Base-by-base conservation (phyloP, 23 tunicate species). In the Trididemnum clinides region DNA sequence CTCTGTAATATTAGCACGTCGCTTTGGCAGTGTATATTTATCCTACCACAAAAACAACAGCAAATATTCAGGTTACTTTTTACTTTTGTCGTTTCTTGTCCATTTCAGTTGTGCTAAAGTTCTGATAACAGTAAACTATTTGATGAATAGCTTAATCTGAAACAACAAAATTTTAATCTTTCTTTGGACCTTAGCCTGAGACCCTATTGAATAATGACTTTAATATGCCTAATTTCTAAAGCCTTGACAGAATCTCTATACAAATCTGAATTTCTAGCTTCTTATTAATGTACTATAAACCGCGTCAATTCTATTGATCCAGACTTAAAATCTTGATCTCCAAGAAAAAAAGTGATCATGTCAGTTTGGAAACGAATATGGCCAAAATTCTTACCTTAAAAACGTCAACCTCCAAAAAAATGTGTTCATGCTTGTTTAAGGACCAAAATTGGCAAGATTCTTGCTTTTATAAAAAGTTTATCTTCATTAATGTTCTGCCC, bases 191-290 rank as follows among this genome's bases (percentile, higher is more conserved):
- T 59, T 59, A 59, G 21, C 69, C 54, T 44, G 54, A 44, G 12
- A 44, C n/a, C 54, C 15, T 44, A 44, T 44, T 44, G 15, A 44
- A 44, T 44, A 44, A 44, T 44, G 15, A 7, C 15, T 44, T n/a
- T n/a, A n/a, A n/a, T 44, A 21, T 15, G 69, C 69, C 21, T 59
- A 59, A 59, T 59, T 59, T 59, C 26, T 59, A 21, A 21, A 59
- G 69, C 69, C 69, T 59, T 59, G 26, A 59, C 69, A 59, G 26
- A 59, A 59, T 59, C 27, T 4, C 27, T 5, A 21, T 59, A 59
- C 69, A 59, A 59, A 26, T 59, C 69, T 59, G 69, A 59, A 59
- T 59, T 59, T 59, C 69, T 59, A 12, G 69, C 69, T 59, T 59
- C 69, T 59, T 59, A 59, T 21, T 21, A 59, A 59, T 26, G 69